Percentiles rank a stretch among this genome's conserved stretches.
These are phyloP conservation scores for Cetonia aurata DNA, from an alignment of 2,888 invertebrate species.

Conservation along the genomic window DNA sequence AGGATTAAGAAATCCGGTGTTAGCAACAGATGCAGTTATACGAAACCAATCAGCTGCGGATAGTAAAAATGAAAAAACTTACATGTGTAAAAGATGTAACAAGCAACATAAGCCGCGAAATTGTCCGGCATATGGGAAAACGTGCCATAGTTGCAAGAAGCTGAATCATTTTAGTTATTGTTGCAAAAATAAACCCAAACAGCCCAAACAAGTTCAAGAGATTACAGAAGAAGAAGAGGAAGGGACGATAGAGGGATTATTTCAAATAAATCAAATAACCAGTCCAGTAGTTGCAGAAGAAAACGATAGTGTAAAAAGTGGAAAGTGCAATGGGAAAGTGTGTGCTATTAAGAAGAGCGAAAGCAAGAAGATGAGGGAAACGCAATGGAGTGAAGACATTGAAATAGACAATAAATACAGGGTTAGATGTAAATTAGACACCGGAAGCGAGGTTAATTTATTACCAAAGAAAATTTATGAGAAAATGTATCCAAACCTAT, in stretches of 20 bases:
- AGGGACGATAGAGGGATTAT: neutral
- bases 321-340: neutral
- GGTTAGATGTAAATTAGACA: neutral
- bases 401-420: neutral
- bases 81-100: neutral
- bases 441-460: neutral
- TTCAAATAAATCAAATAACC: neutral
- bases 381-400: neutral
- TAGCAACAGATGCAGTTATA: too few relatives aligned
- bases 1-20: too few relatives aligned
- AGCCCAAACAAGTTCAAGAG: neutral
- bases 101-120: too few relatives aligned
- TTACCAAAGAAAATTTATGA: too few relatives aligned
- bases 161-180: neutral
- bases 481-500: too few relatives aligned
- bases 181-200: neutral
- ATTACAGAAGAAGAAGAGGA: constrained; percentile 3
- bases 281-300: neutral
- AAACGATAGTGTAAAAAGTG: too few relatives aligned
- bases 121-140: too few relatives aligned
- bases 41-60: too few relatives aligned
- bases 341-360: neutral
- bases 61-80: neutral
- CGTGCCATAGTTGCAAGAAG: too few relatives aligned
- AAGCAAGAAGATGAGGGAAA: neutral